These are phyloP conservation scores for Portunus trituberculatus DNA, from an alignment of 1,140 invertebrate species.

Conservation along the genomic window DNA sequence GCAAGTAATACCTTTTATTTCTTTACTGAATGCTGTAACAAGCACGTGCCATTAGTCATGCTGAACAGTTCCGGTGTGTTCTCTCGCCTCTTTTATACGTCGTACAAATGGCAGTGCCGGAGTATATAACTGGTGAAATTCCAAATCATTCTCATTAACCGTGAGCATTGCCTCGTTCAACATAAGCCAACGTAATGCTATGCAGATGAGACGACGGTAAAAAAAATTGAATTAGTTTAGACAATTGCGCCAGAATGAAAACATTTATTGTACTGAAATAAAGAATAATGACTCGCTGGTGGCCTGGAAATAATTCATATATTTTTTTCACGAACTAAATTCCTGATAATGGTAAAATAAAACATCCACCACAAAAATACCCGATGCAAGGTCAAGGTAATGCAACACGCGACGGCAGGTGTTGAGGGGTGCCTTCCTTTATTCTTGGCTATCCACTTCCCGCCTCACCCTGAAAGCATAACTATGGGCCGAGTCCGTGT, in stretches of 20 bases:
- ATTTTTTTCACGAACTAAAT: too few relatives aligned
- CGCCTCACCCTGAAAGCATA: too few relatives aligned
- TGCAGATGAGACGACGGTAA: background rate
- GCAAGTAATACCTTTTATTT: background rate
- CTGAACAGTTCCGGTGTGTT: background rate
- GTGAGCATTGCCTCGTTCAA: background rate
- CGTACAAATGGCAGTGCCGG: background rate
- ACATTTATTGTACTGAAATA: background rate
- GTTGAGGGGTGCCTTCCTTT: too few relatives aligned
- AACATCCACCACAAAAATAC: too few relatives aligned
- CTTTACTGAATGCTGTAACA: background rate
- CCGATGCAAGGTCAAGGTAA: too few relatives aligned
- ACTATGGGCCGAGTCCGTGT: too few relatives aligned
- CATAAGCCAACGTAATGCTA: constrained; percentile 5
- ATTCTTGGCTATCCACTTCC: too few relatives aligned
- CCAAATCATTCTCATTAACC: background rate
- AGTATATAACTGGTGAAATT: background rate
- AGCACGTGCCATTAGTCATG: too few relatives aligned
- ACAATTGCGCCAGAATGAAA: background rate
- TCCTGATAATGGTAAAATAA: too few relatives aligned
- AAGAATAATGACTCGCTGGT: background rate
- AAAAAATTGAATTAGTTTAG: background rate
- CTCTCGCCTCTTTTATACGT: background rate
- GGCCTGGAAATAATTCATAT: too few relatives aligned
- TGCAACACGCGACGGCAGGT: too few relatives aligned